Evolutionary conservation across 2,888 invertebrate species (phyloP).

Genomic region (Pasiphila rectangulata): DNA sequence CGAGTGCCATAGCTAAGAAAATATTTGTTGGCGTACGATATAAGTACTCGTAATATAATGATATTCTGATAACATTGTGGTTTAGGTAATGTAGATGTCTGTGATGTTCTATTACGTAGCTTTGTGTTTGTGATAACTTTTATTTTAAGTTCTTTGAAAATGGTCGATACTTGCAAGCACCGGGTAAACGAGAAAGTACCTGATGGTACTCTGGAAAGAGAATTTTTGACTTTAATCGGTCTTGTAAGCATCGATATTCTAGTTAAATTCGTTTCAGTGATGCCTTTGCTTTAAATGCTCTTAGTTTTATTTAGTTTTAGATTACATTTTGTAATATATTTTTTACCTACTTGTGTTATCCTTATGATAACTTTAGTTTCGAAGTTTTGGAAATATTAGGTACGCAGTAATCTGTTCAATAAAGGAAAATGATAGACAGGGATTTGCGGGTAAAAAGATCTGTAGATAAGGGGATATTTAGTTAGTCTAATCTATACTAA

Average conservation of each 20-base stretch:
- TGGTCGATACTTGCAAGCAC: conserved; percentile 10
- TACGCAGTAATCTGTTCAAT: too few species aligned
- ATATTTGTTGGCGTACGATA: conserved; percentile 52
- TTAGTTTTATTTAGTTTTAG: not conserved
- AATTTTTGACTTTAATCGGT: not conserved
- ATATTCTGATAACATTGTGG: conserved; percentile 60
- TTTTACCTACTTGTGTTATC: too few species aligned
- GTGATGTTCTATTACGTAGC: conserved; percentile 66
- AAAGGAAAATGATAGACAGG: too few species aligned
- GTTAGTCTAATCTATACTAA: too few species aligned
- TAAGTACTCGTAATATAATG: conserved; percentile 35
- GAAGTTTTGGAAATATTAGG: too few species aligned
- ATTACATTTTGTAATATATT: not conserved
- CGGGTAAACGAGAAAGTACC: not conserved
- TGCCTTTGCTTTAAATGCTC: conserved; percentile 4
- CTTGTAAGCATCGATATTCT: conserved; percentile 7
- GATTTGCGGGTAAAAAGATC: too few species aligned
- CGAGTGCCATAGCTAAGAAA: conserved; percentile 3
- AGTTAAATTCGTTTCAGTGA: conserved; percentile 2
- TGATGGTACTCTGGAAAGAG: not conserved
- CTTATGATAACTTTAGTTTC: too few species aligned
- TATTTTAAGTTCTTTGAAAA: conserved; percentile 18
- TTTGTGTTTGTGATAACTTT: conserved; percentile 53
- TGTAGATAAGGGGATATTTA: too few species aligned
- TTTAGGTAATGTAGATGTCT: conserved; percentile 68